Conservation (phyloP, 2,797 vertebrate genomes). For the Dryobates pubescens region DNA sequence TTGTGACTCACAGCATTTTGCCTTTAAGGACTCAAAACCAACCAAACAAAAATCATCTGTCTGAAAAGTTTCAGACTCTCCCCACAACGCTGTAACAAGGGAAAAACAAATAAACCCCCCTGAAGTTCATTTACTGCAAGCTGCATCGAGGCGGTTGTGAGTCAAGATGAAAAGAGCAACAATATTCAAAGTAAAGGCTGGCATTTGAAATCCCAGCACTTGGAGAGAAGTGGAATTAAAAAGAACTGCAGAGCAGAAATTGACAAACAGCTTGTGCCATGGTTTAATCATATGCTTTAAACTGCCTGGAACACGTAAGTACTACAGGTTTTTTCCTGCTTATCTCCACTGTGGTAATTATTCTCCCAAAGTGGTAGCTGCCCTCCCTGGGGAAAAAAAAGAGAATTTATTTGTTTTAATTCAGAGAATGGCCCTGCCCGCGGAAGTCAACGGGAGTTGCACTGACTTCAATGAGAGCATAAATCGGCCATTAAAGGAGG, state of each 20-base stretch:
- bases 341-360: conserved; percentile 1
- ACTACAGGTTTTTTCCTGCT: background rate
- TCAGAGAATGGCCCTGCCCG: conserved; percentile 1
- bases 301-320: background rate
- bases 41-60: background rate
- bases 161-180: conserved; percentile 53
- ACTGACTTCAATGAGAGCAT: background rate
- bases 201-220: conserved; percentile 46
- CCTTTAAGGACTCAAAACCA: conserved; percentile 19
- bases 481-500: background rate
- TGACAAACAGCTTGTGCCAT: conserved; percentile 18
- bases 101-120: background rate
- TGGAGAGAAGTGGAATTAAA: background rate
- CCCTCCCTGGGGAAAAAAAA: background rate
- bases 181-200: conserved; percentile 30
- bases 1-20: conserved; percentile 26
- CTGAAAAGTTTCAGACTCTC: background rate
- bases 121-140: background rate
- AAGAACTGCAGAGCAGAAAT: conserved; percentile 25
- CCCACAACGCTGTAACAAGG: background rate
- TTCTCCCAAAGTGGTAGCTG: conserved; percentile 5
- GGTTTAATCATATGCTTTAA: conserved; percentile 15
- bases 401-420: background rate
- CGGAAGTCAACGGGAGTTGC: background rate
- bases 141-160: background rate